Percentiles rank a stretch among this genome's conserved stretches.
Evolutionary conservation across 2,888 invertebrate species (phyloP).

Genomic region (Hartigia nigra): DNA sequence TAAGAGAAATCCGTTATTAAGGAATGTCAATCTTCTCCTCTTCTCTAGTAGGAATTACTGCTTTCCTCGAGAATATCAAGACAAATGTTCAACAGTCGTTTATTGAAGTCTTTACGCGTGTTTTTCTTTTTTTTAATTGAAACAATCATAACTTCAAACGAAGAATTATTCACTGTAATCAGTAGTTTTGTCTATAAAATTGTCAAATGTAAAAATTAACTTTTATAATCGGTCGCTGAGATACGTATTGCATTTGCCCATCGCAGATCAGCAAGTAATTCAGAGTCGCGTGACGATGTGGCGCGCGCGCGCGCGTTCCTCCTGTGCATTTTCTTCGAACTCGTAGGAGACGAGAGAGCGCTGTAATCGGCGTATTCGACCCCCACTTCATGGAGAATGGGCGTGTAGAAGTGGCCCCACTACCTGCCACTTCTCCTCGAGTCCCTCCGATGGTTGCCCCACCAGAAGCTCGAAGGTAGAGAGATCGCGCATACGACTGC

Average conservation of each 20-base stretch:
- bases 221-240: neutral
- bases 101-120: neutral
- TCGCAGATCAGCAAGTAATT: neutral
- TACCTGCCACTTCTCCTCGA: conserved; percentile 46
- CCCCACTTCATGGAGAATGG: conserved; percentile 33
- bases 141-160: neutral
- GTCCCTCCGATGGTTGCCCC: conserved; percentile 46
- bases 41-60: neutral
- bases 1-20: conserved; percentile 62
- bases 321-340: conserved; percentile 24
- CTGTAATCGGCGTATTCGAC: neutral
- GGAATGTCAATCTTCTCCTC: conserved; percentile 47
- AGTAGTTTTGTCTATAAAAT: neutral
- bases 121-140: neutral
- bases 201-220: neutral
- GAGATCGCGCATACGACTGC: conserved; percentile 7
- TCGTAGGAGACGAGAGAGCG: conserved; percentile 35
- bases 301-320: neutral
- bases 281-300: neutral
- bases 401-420: conserved; percentile 49
- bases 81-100: neutral
- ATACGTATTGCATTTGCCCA: neutral
- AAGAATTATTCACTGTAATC: neutral
- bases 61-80: neutral
- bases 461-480: conserved; percentile 31